Conservation (phyloP, 2,113 vertebrate species). For the Synodontis membranacea region DNA sequence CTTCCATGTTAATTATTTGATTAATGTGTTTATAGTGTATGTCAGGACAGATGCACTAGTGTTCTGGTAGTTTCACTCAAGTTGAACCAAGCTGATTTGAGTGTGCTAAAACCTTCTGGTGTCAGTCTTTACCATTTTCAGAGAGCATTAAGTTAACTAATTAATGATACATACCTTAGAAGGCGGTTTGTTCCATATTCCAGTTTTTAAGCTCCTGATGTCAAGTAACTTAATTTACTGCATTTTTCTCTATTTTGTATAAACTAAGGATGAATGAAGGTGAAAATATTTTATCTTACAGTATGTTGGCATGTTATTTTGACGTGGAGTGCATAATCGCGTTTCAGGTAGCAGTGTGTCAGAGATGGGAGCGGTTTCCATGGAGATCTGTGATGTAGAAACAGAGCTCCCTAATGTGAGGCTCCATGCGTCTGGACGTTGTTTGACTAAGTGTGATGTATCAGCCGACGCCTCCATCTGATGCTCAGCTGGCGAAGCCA, state of each 20-base stretch:
- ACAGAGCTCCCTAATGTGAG: constrained; percentile 44
- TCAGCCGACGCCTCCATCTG: constrained; percentile 24
- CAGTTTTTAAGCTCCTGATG: neutral
- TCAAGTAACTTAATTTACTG: neutral
- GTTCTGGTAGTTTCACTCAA: neutral
- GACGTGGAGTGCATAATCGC: neutral
- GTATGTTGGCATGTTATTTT: neutral
- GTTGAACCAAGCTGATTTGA: neutral
- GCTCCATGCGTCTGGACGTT: constrained; percentile 42
- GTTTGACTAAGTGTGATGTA: constrained; percentile 53
- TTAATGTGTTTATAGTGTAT: neutral
- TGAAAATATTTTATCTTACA: neutral
- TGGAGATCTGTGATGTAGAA: constrained; percentile 55
- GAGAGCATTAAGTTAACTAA: neutral
- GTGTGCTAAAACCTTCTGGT: neutral
- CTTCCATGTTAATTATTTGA: neutral
- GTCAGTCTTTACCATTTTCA: neutral
- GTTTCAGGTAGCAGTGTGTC: constrained; percentile 45
- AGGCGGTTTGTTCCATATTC: neutral
- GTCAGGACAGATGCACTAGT: neutral
- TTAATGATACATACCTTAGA: neutral
- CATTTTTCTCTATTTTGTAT: neutral
- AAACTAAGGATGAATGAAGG: neutral
- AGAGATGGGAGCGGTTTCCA: constrained; percentile 59
- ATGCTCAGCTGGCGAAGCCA: constrained; percentile 16